A percentile compares a stretch with the other conserved stretches of the same genome.
phyloP scores from a whole-genome alignment of 2,888 invertebrate genomes.

The Odontomyia ornata region DNA sequence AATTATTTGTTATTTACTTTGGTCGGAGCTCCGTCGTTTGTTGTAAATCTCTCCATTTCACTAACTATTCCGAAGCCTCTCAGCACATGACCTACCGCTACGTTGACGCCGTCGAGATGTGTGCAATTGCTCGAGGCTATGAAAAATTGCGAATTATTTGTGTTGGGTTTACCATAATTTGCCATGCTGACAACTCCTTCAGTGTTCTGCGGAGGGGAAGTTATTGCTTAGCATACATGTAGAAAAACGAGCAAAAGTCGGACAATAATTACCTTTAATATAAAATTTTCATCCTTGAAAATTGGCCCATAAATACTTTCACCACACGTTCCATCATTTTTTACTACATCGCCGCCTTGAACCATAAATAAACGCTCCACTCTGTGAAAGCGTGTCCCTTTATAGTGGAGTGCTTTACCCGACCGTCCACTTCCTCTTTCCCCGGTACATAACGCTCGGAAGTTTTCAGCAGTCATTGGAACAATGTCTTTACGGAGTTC shows the following conservation, averaged over 20 bases:
- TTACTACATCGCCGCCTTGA: conserved; percentile 82
- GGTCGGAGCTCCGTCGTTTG: conserved; percentile 69
- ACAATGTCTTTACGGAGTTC: conserved; percentile 85
- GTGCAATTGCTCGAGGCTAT: conserved; percentile 80
- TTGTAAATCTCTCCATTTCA: conserved; percentile 74
- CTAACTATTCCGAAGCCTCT: conserved; percentile 77
- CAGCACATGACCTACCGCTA: conserved; percentile 82
- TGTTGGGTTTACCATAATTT: conserved; percentile 79
- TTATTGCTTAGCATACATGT: not conserved
- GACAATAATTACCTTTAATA: conserved; percentile 61
- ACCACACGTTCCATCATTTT: conserved; percentile 86
- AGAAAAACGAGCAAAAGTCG: no score
- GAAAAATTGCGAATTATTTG: conserved; percentile 96
- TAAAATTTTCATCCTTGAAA: conserved; percentile 92
- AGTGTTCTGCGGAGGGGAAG: conserved; percentile 60
- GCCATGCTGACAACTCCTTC: conserved; percentile 80
- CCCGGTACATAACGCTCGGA: conserved; percentile 90
- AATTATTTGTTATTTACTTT: conserved; percentile 65
- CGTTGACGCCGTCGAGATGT: conserved; percentile 83
- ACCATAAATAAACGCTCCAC: conserved; percentile 90
- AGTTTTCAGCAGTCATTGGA: conserved; percentile 91
- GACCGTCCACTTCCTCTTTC: conserved; percentile 78
- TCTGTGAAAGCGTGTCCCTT: conserved; percentile 83
- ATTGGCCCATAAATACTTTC: conserved; percentile 92
- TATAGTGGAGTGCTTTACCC: conserved; percentile 83